These are phyloP conservation scores for Biston stratarius DNA, from an alignment of 2,888 invertebrate genomes.

Conservation along the genomic window DNA sequence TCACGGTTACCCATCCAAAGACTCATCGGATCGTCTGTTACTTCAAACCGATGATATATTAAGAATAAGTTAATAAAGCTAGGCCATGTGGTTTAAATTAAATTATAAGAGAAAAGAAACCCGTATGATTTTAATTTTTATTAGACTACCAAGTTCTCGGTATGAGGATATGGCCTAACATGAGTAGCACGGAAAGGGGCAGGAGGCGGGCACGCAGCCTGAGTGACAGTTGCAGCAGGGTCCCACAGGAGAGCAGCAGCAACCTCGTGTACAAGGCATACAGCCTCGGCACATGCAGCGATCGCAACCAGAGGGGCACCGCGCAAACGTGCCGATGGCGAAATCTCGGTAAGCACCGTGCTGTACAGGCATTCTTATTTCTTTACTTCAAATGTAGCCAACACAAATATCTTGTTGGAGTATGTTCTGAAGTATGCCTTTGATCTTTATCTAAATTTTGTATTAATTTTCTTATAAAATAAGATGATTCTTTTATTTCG, in stretches of 20 bases:
- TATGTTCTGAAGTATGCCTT: too few species aligned
- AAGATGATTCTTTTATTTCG: constrained; percentile 11
- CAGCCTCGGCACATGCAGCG: constrained; percentile 52
- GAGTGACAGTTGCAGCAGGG: constrained; percentile 65
- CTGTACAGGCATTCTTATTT: constrained; percentile 61
- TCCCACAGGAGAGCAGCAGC: constrained; percentile 62
- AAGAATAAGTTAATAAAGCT: too few species aligned
- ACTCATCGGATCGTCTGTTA: too few species aligned
- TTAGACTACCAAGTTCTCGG: neutral
- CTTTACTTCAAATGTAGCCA: neutral
- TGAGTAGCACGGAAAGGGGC: constrained; percentile 11
- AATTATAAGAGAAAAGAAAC: neutral
- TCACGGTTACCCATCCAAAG: too few species aligned
- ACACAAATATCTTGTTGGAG: too few species aligned
- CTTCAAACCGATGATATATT: too few species aligned
- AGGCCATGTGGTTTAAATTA: too few species aligned
- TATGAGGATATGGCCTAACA: neutral
- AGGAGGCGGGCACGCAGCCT: constrained; percentile 24
- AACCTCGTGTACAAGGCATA: constrained; percentile 54
- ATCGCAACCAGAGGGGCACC: constrained; percentile 70
- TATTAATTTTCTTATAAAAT: neutral
- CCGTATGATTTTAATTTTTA: neutral
- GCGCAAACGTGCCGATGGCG: constrained; percentile 67
- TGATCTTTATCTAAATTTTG: neutral
- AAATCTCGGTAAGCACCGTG: constrained; percentile 71